A percentile compares a stretch with the other conserved stretches of the same genome.
Conservation (phyloP, 2,888 invertebrate genomes). For the Dolichomitus sp. region DNA sequence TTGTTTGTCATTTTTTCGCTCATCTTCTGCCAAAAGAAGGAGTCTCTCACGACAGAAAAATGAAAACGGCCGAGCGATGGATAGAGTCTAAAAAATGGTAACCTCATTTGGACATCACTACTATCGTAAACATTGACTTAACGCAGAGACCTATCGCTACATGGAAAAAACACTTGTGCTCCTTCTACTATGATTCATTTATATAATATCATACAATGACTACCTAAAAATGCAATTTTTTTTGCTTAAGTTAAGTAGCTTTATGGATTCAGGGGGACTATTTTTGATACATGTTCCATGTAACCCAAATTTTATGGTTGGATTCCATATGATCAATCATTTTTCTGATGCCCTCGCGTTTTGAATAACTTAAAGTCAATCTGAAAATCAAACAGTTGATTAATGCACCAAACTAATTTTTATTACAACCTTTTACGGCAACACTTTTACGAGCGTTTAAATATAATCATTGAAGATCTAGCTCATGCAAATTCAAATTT, state of each 20-base stretch:
- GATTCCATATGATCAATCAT: no score
- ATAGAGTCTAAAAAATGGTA: slow-evolving; percentile 58
- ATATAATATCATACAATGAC: slow-evolving; percentile 29
- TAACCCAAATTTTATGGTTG: neutral
- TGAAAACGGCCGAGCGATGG: slow-evolving; percentile 11
- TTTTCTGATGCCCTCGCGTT: no score
- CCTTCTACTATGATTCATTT: slow-evolving; percentile 45
- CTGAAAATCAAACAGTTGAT: no score
- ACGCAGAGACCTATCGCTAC: slow-evolving; percentile 59
- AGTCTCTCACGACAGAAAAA: slow-evolving; percentile 1
- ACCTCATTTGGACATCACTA: slow-evolving; percentile 60
- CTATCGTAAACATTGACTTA: slow-evolving; percentile 62
- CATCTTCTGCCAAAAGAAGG: slow-evolving; percentile 4
- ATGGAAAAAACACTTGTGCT: slow-evolving; percentile 60
- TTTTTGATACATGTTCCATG: slow-evolving; percentile 13
- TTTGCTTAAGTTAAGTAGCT: slow-evolving; percentile 60
- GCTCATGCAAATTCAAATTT: no score
- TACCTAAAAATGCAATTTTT: slow-evolving; percentile 66
- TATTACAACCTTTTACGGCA: no score
- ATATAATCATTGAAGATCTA: no score
- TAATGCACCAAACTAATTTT: no score
- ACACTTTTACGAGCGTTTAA: no score
- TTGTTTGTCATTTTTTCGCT: neutral
- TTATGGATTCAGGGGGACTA: slow-evolving; percentile 47
- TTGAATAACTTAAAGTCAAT: no score